Conservation (phyloP, 2,888 invertebrate genomes). For the Celastrina argiolus region DNA sequence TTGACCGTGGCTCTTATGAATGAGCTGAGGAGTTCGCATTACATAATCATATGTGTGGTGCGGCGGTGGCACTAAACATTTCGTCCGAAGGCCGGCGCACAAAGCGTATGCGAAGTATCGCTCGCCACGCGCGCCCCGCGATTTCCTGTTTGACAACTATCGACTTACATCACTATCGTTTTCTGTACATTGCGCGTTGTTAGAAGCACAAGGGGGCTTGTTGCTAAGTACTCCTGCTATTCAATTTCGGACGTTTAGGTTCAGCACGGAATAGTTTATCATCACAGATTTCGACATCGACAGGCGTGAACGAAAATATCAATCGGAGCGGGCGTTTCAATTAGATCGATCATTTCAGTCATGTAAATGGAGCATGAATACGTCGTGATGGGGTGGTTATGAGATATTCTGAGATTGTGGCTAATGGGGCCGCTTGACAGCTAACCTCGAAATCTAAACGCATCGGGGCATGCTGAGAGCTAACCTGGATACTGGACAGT, state of each 20-base stretch:
- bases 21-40: slow-evolving; percentile 60
- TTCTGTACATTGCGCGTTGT: slow-evolving; percentile 69
- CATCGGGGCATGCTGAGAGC: slow-evolving; percentile 56
- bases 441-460: slow-evolving; percentile 42
- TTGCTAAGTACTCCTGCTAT: slow-evolving; percentile 56
- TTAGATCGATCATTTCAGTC: slow-evolving; percentile 62
- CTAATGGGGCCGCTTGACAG: slow-evolving; percentile 46
- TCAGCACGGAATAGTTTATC: not conserved
- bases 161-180: slow-evolving; percentile 76
- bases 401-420: slow-evolving; percentile 62
- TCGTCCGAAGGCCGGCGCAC: slow-evolving; percentile 67
- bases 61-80: slow-evolving; percentile 56
- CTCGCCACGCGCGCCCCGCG: slow-evolving; percentile 69
- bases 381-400: slow-evolving; percentile 49
- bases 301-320: slow-evolving; percentile 48
- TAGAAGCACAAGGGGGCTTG: slow-evolving; percentile 70
- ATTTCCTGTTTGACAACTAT: slow-evolving; percentile 77
- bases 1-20: slow-evolving; percentile 59
- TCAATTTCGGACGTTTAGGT: not conserved
- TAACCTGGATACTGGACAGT: slow-evolving; percentile 50
- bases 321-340: slow-evolving; percentile 60
- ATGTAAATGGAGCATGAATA: slow-evolving; percentile 67
- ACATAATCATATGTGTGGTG: slow-evolving; percentile 52
- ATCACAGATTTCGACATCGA: slow-evolving; percentile 33
- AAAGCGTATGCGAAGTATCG: slow-evolving; percentile 63